Evolutionary conservation across 2,113 vertebrate species (phyloP).

Genomic region (Mungos mungo): DNA sequence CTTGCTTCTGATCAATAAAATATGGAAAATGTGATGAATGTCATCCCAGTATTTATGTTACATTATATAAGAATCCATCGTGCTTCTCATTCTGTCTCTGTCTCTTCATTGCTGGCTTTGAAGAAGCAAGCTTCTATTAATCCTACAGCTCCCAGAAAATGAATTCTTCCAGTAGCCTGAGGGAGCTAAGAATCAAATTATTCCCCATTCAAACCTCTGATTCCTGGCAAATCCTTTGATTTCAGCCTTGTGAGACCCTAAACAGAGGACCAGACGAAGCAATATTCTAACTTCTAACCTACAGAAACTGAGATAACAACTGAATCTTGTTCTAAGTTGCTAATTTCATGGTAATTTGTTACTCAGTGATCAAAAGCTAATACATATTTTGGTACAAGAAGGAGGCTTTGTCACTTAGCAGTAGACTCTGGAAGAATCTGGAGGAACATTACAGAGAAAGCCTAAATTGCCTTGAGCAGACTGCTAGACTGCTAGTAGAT

Average conservation of each 20-base stretch:
- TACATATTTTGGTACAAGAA: neutral
- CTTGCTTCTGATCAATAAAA: slow-evolving; percentile 4
- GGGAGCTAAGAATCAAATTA: neutral
- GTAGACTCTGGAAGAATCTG: neutral
- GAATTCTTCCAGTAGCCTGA: neutral
- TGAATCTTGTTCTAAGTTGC: neutral
- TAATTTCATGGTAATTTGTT: neutral
- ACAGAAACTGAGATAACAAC: neutral
- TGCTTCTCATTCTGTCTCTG: neutral
- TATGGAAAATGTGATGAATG: neutral
- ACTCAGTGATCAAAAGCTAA: neutral
- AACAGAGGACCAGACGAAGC: neutral
- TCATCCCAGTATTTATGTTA: neutral
- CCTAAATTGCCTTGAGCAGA: neutral
- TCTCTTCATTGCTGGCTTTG: neutral
- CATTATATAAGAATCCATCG: neutral
- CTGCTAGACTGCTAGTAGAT: neutral
- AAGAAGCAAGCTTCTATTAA: neutral
- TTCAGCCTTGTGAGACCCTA: neutral
- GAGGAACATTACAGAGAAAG: neutral
- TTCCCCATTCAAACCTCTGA: neutral
- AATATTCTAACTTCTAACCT: neutral
- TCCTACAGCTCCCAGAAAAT: neutral
- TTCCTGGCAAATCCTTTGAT: neutral
- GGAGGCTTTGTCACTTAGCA: neutral